A percentile compares a stretch with the other conserved stretches of the same genome.
These are phyloP conservation scores for Metellina segmentata DNA, from an alignment of 2,888 invertebrate genomes.

Conservation along the genomic window DNA sequence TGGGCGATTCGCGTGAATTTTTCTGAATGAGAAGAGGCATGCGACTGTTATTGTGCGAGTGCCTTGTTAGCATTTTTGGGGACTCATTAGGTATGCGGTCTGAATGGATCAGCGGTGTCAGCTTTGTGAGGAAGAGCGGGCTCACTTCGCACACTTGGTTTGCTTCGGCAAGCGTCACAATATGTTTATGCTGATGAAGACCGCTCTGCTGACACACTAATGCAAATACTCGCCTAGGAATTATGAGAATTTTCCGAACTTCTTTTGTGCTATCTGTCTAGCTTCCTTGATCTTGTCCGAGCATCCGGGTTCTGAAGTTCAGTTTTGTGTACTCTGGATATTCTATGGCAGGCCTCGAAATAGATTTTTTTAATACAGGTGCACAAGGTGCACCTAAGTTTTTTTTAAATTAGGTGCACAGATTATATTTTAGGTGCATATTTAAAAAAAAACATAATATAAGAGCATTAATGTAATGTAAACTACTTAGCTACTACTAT, in stretches of 20 bases:
- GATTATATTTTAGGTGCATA: too few species aligned
- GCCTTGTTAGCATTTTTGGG: slow-evolving; percentile 66
- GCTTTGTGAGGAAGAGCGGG: not conserved
- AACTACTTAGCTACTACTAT: too few species aligned
- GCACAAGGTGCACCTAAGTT: too few species aligned
- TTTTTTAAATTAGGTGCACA: too few species aligned
- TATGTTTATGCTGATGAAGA: slow-evolving; percentile 44
- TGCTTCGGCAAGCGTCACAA: slow-evolving; percentile 10
- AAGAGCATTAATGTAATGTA: too few species aligned
- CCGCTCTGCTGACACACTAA: slow-evolving; percentile 56
- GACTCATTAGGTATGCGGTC: not conserved
- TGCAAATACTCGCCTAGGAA: slow-evolving; percentile 11
- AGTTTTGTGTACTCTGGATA: not conserved
- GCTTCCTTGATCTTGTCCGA: slow-evolving; percentile 16
- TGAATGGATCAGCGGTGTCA: slow-evolving; percentile 30
- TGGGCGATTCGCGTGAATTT: not conserved
- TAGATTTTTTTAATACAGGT: too few species aligned
- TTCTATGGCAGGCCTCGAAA: too few species aligned
- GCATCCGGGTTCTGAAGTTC: slow-evolving; percentile 42
- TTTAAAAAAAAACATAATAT: too few species aligned
- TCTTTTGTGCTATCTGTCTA: slow-evolving; percentile 41
- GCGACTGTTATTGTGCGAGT: slow-evolving; percentile 9
- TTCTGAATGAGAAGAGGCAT: slow-evolving; percentile 59
- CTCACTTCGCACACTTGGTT: slow-evolving; percentile 17
- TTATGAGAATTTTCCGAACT: slow-evolving; percentile 8